Percentiles rank a stretch among this genome's conserved stretches.
Evolutionary conservation across 2,113 vertebrate genomes (phyloP).

Genomic region (Setophaga kirtlandii): DNA sequence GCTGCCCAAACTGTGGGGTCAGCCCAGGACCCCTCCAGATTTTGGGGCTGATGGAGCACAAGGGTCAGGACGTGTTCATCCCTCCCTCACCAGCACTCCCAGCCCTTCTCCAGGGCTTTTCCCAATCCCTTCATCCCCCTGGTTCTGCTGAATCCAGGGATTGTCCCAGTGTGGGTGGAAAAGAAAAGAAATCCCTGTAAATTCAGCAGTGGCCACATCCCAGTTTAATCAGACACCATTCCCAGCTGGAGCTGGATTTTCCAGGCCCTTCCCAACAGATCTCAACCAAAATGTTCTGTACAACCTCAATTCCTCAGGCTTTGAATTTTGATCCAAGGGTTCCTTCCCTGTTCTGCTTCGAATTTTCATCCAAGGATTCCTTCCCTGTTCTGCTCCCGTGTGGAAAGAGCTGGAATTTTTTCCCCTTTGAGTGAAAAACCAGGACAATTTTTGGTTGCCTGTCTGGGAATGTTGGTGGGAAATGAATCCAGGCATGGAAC

Average conservation of each 20-base stretch:
- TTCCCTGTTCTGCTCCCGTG: not conserved
- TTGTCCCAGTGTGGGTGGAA: fast-evolving
- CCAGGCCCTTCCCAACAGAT: not conserved
- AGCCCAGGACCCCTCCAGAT: fast-evolving
- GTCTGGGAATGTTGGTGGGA: not conserved
- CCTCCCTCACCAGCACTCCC: fast-evolving
- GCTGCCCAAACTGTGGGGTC: not conserved
- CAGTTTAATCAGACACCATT: not conserved
- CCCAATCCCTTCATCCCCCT: too few species aligned
- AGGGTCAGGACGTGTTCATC: fast-evolving
- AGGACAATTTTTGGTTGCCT: not conserved
- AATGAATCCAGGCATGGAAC: not conserved
- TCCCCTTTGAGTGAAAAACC: not conserved
- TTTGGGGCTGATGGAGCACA: fast-evolving
- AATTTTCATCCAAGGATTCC: not conserved
- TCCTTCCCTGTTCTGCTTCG: not conserved
- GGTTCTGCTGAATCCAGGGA: fast-evolving
- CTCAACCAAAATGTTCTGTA: not conserved
- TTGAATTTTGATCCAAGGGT: not conserved
- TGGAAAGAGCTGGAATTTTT: not conserved
- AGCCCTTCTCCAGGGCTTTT: not conserved
- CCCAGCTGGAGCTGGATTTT: not conserved
- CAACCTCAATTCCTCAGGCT: not conserved
- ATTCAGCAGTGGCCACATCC: not conserved
- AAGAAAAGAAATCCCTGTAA: not conserved